Evolutionary conservation across 1,140 invertebrate genomes (phyloP), one percentile per base, ranked within the genome.

Genomic region (Diachasmimorpha longicaudata): DNA sequence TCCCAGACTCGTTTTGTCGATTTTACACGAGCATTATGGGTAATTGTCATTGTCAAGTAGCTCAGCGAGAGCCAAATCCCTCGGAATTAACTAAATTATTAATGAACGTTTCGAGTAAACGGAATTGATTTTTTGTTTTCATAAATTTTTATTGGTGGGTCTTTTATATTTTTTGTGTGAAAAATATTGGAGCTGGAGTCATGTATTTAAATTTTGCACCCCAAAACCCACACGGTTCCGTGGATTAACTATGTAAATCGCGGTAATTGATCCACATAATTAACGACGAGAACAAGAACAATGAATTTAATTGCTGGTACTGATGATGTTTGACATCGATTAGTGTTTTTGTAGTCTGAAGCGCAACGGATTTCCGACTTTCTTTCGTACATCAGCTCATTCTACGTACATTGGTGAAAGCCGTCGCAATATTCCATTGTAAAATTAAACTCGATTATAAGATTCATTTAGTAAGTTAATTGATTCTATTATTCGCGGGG

Each of bases 301-400:
- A 63, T 42, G 37, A 73, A 73, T 63, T 63, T 66, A 73, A 73
- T 66, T 73, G 55, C 36, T n/a, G 16, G 52, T 44, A 23, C 19
- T 63, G 31, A 73, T 73, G 52, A 55, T 58, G 52, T 55, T 73
- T 55, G 71, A 73, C 71, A 63, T 66, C 52, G 52, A 73, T 73
- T 73, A 73, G 52, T 37, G 55, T 73, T 66, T 48, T 36, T 73
- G 52, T 66, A 39, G 71, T 73, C 55, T 63, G n/a, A 44, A 63
- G 55, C 68, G 37, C 44, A 44, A 46, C 39, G 44, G 25, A 73
- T 73, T 73, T 63, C 71, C 37, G 52, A 73, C 71, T 73, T 73
- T 73, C 71, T 73, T 42, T 66, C 31, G 16, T 48, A 21, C 46
- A 21, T 21, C 31, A 37, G n/a, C 58, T 25, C 6, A 25, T 14